Evolutionary conservation across 2,888 invertebrate species (phyloP).

Genomic region (Punctoribates punctum): DNA sequence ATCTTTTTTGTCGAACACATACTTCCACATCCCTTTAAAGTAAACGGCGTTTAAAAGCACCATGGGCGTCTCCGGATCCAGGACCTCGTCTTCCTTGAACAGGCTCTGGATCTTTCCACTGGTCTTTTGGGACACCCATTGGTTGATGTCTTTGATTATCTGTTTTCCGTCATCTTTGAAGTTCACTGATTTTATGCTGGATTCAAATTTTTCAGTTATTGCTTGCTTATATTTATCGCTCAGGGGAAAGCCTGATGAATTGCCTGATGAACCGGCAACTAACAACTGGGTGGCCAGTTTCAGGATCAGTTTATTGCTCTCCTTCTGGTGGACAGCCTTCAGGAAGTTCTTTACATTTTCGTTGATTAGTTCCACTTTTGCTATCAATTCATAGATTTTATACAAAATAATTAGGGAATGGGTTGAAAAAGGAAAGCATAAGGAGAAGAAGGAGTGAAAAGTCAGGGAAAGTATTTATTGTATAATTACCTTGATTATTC

Average conservation of each 20-base stretch:
- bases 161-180: background rate
- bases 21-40: slow-evolving; percentile 54
- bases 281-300: background rate
- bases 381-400: background rate
- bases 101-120: slow-evolving; percentile 43
- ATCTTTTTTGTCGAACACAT: slow-evolving; percentile 51
- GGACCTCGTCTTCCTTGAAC: slow-evolving; percentile 2
- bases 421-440: background rate
- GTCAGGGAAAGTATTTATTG: too few species aligned
- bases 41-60: slow-evolving; percentile 9
- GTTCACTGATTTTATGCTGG: background rate
- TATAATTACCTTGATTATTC: background rate
- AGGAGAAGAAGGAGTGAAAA: too few species aligned
- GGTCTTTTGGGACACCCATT: slow-evolving; percentile 44
- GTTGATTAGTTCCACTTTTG: background rate
- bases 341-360: background rate
- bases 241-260: background rate
- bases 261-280: too few species aligned
- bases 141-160: slow-evolving; percentile 39
- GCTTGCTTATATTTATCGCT: background rate
- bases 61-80: background rate
- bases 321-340: background rate
- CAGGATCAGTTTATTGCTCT: background rate
- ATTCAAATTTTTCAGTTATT: background rate
- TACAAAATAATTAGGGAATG: too few species aligned